Evolutionary conservation across 1,140 invertebrate genomes (phyloP).

Genomic region (Phthorimaea operculella): DNA sequence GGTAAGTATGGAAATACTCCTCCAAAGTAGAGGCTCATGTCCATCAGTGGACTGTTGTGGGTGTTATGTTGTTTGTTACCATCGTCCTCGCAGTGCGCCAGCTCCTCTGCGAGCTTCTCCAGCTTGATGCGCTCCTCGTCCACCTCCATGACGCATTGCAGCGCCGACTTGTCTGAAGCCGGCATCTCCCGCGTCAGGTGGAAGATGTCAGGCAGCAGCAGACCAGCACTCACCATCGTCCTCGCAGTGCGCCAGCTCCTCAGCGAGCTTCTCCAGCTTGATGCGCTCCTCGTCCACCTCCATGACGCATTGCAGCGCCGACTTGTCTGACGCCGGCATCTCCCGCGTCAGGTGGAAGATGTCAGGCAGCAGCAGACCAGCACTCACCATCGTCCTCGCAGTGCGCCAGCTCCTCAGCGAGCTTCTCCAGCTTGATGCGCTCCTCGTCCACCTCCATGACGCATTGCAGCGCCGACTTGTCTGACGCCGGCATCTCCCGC

Average conservation of each 20-base stretch:
- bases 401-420: conserved; percentile 90
- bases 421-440: conserved; percentile 88
- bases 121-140: conserved; percentile 93
- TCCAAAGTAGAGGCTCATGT: no score
- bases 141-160: conserved; percentile 98
- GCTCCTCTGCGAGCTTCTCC: conserved; percentile 92
- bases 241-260: conserved; percentile 85
- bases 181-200: conserved; percentile 97
- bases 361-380: conserved; percentile 98
- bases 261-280: conserved; percentile 92
- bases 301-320: conserved; percentile 95
- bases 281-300: conserved; percentile 97
- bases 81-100: conserved; percentile 89
- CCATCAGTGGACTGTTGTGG: no score
- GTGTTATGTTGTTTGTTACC: no score
- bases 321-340: conserved; percentile 95
- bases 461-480: conserved; percentile 91
- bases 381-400: conserved; percentile 91
- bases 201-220: conserved; percentile 98
- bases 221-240: conserved; percentile 97
- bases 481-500: conserved; percentile 95
- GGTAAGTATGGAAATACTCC: no score
- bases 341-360: conserved; percentile 97
- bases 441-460: conserved; percentile 99
- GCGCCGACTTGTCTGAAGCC: conserved; percentile 90